phyloP scores from a whole-genome alignment of 2,797 vertebrate genomes.

The Masticophis lateralis region DNA sequence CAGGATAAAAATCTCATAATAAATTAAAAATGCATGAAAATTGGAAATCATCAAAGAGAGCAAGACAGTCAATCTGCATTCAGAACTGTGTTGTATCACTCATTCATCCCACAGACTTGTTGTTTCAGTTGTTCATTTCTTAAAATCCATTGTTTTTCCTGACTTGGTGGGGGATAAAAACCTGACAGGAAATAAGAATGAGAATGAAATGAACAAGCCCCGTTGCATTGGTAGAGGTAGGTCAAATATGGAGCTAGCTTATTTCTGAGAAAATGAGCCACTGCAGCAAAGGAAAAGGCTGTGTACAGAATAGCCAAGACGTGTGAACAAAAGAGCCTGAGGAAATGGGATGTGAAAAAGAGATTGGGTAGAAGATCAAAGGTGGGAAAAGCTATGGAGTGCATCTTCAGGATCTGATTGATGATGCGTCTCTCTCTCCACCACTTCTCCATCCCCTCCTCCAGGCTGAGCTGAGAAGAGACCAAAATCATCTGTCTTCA shows the following conservation, averaged over 20 bases:
- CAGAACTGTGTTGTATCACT: neutral
- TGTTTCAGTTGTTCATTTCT: neutral
- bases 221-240: neutral
- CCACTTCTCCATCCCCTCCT: conserved; percentile 30
- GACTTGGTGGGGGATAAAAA: neutral
- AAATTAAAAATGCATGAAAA: neutral
- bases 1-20: neutral
- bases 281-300: neutral
- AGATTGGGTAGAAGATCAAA: conserved; percentile 21
- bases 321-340: neutral
- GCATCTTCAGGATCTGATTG: conserved; percentile 44
- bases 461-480: conserved; percentile 52
- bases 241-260: neutral
- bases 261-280: conserved; percentile 5
- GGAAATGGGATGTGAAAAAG: conserved; percentile 20
- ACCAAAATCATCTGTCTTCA: conserved; percentile 75
- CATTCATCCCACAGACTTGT: neutral
- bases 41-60: neutral
- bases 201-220: neutral
- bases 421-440: conserved; percentile 28
- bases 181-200: neutral
- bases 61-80: neutral
- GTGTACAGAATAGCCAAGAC: neutral
- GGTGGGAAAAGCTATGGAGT: accelerated
- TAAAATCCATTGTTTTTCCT: neutral